These are phyloP conservation scores for Limenitis arthemis DNA, from an alignment of 2,888 invertebrate genomes.

Conservation along the genomic window DNA sequence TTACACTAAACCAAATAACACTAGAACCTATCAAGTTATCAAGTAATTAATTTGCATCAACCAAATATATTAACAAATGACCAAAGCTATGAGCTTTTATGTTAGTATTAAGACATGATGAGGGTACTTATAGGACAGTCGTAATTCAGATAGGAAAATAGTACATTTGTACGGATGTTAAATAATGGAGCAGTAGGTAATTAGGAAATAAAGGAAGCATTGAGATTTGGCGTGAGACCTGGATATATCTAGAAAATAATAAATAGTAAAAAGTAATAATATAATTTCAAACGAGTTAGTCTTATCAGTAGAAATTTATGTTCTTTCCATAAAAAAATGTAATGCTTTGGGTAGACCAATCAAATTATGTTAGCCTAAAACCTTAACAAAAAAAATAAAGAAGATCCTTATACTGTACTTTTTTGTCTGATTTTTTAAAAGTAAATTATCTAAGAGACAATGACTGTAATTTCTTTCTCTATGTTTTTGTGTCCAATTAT, in stretches of 20 bases:
- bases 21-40: constrained; percentile 46
- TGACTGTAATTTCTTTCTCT: too few species aligned
- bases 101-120: constrained; percentile 29
- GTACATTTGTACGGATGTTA: constrained; percentile 18
- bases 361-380: too few species aligned
- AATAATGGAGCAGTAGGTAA: constrained; percentile 11
- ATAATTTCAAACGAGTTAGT: too few species aligned
- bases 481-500: too few species aligned
- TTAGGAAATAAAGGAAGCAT: constrained; percentile 6
- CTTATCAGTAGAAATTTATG: too few species aligned
- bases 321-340: too few species aligned
- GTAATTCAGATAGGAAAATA: constrained; percentile 20
- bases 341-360: too few species aligned
- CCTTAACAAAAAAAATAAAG: too few species aligned
- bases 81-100: constrained; percentile 67
- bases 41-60: constrained; percentile 43
- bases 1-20: constrained; percentile 50
- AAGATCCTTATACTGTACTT: too few species aligned
- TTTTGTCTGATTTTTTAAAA: too few species aligned
- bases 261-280: not conserved
- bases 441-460: too few species aligned
- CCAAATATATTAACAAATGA: constrained; percentile 57
- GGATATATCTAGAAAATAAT: not conserved
- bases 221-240: not conserved
- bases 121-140: constrained; percentile 29